These are phyloP conservation scores for Noctua comes DNA, from an alignment of 2,888 invertebrate species.

Conservation along the genomic window DNA sequence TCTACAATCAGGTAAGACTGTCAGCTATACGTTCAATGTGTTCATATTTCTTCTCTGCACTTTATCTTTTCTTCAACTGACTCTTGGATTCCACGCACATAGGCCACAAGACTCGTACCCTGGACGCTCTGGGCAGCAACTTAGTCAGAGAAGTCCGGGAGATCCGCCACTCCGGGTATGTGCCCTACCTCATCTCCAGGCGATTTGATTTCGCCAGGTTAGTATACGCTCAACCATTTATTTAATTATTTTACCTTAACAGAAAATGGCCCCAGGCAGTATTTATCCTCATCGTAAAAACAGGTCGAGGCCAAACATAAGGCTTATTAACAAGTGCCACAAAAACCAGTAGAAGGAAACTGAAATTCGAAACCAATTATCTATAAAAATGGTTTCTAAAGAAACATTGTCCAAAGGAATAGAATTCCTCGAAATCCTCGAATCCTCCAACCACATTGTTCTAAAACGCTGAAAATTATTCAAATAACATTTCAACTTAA, in stretches of 20 bases:
- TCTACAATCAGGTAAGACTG: constrained; percentile 59
- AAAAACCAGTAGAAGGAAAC: background rate
- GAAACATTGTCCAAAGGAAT: background rate
- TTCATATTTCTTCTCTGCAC: constrained; percentile 11
- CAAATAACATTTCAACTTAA: constrained; percentile 15
- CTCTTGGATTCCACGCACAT: constrained; percentile 54
- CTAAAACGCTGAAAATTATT: constrained; percentile 18
- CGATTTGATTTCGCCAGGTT: constrained; percentile 77
- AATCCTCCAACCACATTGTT: background rate
- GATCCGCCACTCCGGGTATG: constrained; percentile 77
- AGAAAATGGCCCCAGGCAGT: background rate
- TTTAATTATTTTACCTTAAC: background rate
- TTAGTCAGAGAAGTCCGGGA: constrained; percentile 83
- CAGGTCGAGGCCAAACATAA: background rate
- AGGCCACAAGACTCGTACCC: constrained; percentile 85
- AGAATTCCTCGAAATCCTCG: background rate
- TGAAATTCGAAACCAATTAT: background rate
- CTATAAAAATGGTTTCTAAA: background rate
- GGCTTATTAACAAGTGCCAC: background rate
- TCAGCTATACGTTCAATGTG: constrained; percentile 11
- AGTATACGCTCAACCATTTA: constrained; percentile 33
- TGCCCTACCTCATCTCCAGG: constrained; percentile 74
- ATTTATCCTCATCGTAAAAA: constrained; percentile 1
- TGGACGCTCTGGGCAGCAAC: constrained; percentile 83
- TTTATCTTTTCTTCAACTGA: constrained; percentile 18